Conservation (phyloP, 2,888 invertebrate genomes). For the Cephus runcator region DNA sequence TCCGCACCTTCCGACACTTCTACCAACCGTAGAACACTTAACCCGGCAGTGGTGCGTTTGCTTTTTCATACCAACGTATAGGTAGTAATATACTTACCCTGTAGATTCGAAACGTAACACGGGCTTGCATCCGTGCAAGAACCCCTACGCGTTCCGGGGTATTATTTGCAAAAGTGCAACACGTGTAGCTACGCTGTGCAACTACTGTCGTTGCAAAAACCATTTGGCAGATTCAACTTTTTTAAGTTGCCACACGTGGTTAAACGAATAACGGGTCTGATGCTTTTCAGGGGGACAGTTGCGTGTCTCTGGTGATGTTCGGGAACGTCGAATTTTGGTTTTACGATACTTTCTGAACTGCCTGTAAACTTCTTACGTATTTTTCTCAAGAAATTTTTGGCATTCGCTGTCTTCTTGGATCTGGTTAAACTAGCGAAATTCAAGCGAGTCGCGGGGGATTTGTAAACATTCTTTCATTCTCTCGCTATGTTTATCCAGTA, state of each 20-base stretch:
- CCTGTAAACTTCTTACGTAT: not conserved
- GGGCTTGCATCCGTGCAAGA: not conserved
- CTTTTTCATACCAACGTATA: not conserved
- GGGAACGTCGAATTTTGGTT: not conserved
- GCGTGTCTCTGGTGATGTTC: not conserved
- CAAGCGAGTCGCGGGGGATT: not conserved
- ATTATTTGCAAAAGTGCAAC: not conserved
- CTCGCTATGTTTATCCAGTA: not conserved
- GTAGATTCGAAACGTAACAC: not conserved
- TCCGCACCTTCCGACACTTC: slow-evolving; percentile 13
- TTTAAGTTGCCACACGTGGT: not conserved
- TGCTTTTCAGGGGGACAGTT: not conserved
- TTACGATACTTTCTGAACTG: not conserved
- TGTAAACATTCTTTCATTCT: not conserved
- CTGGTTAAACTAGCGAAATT: not conserved
- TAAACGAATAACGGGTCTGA: not conserved
- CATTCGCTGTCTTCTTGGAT: not conserved
- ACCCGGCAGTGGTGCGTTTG: not conserved
- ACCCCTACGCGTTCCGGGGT: not conserved
- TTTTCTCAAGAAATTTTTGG: not conserved
- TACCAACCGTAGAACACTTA: not conserved
- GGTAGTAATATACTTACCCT: not conserved
- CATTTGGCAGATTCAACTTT: not conserved
- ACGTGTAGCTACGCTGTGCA: not conserved
- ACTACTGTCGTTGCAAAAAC: not conserved